These are phyloP conservation scores for Onychomys arenicola DNA, from an alignment of 2,797 vertebrate species.

Conservation along the genomic window DNA sequence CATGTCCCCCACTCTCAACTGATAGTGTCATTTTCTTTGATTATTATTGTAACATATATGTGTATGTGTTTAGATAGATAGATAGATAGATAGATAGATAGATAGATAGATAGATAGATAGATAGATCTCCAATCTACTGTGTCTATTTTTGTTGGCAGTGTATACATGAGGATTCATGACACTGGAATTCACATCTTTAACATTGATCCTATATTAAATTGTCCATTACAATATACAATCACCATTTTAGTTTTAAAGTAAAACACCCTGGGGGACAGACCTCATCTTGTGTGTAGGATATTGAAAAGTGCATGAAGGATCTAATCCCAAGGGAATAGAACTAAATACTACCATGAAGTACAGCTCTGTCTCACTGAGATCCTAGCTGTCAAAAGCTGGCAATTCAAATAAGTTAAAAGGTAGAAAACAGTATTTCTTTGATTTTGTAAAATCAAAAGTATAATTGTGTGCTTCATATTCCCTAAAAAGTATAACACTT, in stretches of 20 bases:
- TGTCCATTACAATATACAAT: not conserved
- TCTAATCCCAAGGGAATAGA: not conserved
- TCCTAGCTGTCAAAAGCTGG: slow-evolving; percentile 4
- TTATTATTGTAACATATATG: not conserved
- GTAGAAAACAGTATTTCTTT: not conserved
- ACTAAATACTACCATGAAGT: not conserved
- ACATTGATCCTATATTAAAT: not conserved
- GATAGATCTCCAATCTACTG: not conserved
- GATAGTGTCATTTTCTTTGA: not conserved
- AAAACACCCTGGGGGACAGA: not conserved
- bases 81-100: too few relatives aligned
- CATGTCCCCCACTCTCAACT: not conserved
- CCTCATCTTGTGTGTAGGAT: not conserved
- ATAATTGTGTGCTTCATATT: not conserved
- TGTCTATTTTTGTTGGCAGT: not conserved
- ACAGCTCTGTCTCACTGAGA: not conserved
- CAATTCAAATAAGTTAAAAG: not conserved
- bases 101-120: too few relatives aligned
- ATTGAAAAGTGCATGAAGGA: not conserved
- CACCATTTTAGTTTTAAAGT: not conserved
- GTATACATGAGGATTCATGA: not conserved
- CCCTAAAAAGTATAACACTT: slow-evolving; percentile 14
- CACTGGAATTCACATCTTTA: not conserved
- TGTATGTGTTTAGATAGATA: too few relatives aligned
- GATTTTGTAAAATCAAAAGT: not conserved